Conservation (phyloP, 2,113 vertebrate species). For the Dromiciops gliroides region DNA sequence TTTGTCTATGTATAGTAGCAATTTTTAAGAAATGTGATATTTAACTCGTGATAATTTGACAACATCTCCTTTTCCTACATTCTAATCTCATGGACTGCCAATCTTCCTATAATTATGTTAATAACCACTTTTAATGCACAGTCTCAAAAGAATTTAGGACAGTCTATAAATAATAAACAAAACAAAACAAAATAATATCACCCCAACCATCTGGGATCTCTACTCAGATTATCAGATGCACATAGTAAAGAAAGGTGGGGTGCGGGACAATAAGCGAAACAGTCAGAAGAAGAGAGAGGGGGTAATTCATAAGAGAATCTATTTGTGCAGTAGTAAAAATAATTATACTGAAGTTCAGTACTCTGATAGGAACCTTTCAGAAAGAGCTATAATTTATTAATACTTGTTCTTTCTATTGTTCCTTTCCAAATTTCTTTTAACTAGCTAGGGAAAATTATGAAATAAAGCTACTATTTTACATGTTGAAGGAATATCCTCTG, state of each 20-base stretch:
- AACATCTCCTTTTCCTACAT: conserved; percentile 37
- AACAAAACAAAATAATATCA: conserved; percentile 18
- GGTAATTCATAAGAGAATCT: not conserved
- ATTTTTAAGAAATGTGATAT: conserved; percentile 25
- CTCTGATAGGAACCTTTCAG: not conserved
- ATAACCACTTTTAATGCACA: conserved; percentile 53
- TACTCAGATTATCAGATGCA: conserved; percentile 66
- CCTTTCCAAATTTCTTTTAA: conserved; percentile 20
- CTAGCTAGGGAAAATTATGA: conserved; percentile 18
- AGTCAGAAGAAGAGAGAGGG: not conserved
- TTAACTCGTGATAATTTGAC: conserved; percentile 58
- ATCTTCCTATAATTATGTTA: conserved; percentile 66
- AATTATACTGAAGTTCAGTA: conserved; percentile 23
- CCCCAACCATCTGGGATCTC: conserved; percentile 53
- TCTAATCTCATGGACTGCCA: conserved; percentile 46
- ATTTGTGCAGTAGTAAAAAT: conserved; percentile 31
- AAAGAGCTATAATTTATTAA: conserved; percentile 16
- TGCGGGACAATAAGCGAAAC: conserved; percentile 51
- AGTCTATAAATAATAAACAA: conserved; percentile 66
- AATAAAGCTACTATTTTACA: conserved; percentile 13
- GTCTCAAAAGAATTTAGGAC: conserved; percentile 61
- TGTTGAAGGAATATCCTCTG: not conserved
- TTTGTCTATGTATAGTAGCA: not conserved
- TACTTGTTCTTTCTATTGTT: not conserved
- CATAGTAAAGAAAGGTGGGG: conserved; percentile 54